A percentile compares a stretch with the other conserved stretches of the same genome.
phyloP scores from a whole-genome alignment of 2,113 vertebrate species.

The Psittacula cyanocephala region DNA sequence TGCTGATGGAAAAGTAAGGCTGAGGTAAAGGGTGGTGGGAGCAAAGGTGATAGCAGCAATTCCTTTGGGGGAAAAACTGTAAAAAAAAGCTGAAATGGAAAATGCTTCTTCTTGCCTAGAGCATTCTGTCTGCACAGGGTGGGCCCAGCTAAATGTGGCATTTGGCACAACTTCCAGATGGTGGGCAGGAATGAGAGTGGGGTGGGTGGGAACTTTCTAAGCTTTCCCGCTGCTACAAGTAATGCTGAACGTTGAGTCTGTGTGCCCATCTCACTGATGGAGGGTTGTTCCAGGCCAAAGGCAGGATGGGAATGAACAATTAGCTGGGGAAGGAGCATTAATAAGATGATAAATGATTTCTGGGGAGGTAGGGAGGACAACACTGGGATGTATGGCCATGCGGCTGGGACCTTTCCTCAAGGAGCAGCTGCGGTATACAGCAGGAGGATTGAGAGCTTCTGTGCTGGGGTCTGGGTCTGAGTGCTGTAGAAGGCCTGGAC shows the following conservation, averaged over 20 bases:
- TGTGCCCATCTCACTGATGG: not conserved
- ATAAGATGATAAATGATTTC: not conserved
- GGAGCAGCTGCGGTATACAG: fast-evolving
- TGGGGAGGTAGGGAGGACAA: not conserved
- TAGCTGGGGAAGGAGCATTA: not conserved
- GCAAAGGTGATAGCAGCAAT: not conserved
- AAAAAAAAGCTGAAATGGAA: not conserved
- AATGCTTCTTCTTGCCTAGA: not conserved
- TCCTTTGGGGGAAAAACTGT: not conserved
- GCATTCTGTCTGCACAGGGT: not conserved
- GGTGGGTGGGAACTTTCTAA: not conserved
- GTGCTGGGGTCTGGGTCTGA: not conserved
- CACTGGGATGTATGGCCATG: not conserved
- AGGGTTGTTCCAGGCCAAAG: not conserved
- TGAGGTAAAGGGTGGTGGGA: not conserved
- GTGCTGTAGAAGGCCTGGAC: not conserved
- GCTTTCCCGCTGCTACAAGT: not conserved
- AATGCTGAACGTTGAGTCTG: not conserved
- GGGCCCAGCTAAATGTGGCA: not conserved
- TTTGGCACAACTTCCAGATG: not conserved
- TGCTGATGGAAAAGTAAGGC: not conserved
- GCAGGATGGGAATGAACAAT: not conserved
- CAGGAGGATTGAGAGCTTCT: not conserved
- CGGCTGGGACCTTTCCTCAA: not conserved
- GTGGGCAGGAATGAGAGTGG: not conserved